phyloP scores from a whole-genome alignment of 2,797 vertebrate species.

The Anabas testudineus region DNA sequence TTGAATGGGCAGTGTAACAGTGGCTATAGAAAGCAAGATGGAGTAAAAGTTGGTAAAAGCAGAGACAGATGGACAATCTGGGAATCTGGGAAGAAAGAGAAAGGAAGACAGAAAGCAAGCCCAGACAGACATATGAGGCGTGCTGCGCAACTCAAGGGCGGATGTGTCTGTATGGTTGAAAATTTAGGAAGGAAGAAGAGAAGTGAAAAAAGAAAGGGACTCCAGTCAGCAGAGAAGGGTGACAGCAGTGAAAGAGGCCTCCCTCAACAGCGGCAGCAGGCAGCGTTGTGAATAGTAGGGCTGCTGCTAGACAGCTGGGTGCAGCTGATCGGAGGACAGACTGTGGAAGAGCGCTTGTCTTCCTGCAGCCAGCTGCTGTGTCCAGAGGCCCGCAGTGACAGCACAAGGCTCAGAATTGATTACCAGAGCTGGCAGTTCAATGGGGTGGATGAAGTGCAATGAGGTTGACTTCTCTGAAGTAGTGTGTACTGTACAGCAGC shows the following conservation, averaged over 20 bases:
- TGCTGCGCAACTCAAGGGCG: slow-evolving; percentile 71
- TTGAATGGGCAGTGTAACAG: no score
- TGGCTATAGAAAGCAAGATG: slow-evolving; percentile 57
- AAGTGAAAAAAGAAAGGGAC: slow-evolving; percentile 80
- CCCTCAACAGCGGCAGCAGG: slow-evolving; percentile 50
- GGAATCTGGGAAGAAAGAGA: slow-evolving; percentile 65
- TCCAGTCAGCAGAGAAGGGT: slow-evolving; percentile 71
- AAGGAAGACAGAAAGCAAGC: slow-evolving; percentile 55
- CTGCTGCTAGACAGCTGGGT: slow-evolving; percentile 81
- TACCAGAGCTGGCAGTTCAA: slow-evolving; percentile 87
- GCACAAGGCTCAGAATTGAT: slow-evolving; percentile 92
- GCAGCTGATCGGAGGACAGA: slow-evolving; percentile 88
- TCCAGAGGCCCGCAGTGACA: slow-evolving; percentile 87
- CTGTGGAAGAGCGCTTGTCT: slow-evolving; percentile 86
- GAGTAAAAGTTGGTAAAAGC: slow-evolving; percentile 60
- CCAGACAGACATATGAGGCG: slow-evolving; percentile 68
- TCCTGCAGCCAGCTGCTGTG: slow-evolving; percentile 93
- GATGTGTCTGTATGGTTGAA: slow-evolving; percentile 77
- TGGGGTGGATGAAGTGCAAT: slow-evolving; percentile 86
- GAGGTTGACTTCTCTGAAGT: slow-evolving; percentile 77
- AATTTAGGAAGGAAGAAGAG: slow-evolving; percentile 82
- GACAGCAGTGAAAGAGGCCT: slow-evolving; percentile 70
- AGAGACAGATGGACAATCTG: slow-evolving; percentile 73
- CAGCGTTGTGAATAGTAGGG: slow-evolving; percentile 61
- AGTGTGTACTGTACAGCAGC: slow-evolving; percentile 63